Evolutionary conservation across 2,113 vertebrate species (phyloP).

Genomic region (Alethe diademata): DNA sequence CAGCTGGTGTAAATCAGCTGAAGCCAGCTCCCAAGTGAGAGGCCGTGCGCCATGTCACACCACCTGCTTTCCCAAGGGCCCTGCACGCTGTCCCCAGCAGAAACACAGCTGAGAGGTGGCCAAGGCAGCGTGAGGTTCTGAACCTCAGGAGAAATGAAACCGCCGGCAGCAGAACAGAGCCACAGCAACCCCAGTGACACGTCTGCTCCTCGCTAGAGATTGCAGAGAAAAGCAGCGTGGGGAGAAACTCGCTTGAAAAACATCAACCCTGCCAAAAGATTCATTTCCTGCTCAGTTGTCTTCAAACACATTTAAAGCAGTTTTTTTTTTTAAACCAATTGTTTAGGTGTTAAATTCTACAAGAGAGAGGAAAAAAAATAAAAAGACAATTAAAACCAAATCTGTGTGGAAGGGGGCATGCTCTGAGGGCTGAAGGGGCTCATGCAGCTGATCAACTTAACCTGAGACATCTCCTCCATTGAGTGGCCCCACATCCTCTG

Average conservation of each 20-base stretch:
- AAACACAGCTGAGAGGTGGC: neutral
- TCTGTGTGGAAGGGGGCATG: neutral
- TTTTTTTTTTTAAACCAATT: neutral
- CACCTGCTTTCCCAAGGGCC: neutral
- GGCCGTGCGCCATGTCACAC: neutral
- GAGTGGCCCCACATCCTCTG: neutral
- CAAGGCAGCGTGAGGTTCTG: neutral
- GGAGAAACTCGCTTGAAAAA: neutral
- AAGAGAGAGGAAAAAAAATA: neutral
- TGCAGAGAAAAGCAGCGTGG: neutral
- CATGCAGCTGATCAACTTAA: neutral
- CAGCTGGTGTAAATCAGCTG: neutral
- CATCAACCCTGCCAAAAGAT: neutral
- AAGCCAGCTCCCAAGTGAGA: neutral
- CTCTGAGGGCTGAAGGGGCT: neutral
- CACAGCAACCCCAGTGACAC: neutral
- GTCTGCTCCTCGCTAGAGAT: neutral
- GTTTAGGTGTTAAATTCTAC: neutral
- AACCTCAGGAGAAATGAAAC: neutral
- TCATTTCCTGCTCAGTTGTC: neutral
- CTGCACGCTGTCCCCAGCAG: neutral
- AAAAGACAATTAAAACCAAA: neutral
- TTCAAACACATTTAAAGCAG: neutral
- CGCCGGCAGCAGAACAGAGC: fast-evolving
- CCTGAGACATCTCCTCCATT: fast-evolving